Evolutionary conservation across 1,140 invertebrate species (phyloP).

Genomic region (Vollenhovia emeryi): DNA sequence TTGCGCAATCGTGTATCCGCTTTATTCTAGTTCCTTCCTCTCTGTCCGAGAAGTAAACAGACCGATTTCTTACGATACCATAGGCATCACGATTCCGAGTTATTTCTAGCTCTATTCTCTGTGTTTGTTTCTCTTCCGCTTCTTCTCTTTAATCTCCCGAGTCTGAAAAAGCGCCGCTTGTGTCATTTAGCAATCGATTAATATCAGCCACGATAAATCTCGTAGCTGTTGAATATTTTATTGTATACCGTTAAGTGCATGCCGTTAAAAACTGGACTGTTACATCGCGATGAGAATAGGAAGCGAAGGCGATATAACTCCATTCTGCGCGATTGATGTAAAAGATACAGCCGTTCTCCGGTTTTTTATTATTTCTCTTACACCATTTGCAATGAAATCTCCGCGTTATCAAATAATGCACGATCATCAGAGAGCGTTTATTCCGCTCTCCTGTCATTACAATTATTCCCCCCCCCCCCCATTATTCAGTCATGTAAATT

Average conservation of each 20-base stretch:
- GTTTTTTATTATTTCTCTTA: no score
- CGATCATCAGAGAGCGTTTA: background rate
- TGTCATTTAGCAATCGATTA: background rate
- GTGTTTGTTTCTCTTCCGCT: background rate
- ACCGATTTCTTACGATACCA: background rate
- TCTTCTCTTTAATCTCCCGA: background rate
- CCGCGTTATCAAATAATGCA: no score
- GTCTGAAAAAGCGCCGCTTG: background rate
- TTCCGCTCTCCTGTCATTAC: background rate
- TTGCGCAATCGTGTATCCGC: slow-evolving; percentile 34
- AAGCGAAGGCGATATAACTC: no score
- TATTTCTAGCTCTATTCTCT: background rate
- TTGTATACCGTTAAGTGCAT: background rate
- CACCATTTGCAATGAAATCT: no score
- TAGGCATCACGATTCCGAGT: background rate
- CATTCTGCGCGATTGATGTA: no score
- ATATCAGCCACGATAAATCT: background rate
- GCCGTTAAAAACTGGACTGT: no score
- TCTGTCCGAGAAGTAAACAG: slow-evolving; percentile 6
- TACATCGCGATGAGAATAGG: no score
- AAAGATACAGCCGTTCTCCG: no score
- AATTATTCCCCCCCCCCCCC: background rate
- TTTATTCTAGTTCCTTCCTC: slow-evolving; percentile 1
- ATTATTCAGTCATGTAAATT: background rate
- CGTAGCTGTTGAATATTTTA: background rate